Evolutionary conservation across 2,797 vertebrate genomes (phyloP).

Genomic region (Glyptemys insculpta): DNA sequence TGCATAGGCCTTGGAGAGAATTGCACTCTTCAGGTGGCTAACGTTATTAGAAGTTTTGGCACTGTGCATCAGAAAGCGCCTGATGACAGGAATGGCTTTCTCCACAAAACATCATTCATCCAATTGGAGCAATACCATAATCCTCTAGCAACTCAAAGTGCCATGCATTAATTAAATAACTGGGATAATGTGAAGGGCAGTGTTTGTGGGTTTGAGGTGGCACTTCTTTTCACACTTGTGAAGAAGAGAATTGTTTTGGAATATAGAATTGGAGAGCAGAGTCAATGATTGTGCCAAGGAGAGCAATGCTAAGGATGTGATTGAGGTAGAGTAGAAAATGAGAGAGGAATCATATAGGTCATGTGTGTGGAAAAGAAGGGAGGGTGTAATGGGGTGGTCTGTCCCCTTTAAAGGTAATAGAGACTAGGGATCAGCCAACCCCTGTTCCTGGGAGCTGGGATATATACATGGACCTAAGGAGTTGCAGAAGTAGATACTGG

Average conservation of each 20-base stretch:
- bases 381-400: background rate
- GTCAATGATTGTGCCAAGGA: background rate
- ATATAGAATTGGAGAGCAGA: background rate
- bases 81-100: background rate
- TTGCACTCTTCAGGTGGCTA: background rate
- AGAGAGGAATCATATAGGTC: background rate
- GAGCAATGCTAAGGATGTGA: background rate
- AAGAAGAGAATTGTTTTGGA: background rate
- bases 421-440: background rate
- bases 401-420: background rate
- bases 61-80: background rate
- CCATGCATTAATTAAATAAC: background rate
- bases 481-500: background rate
- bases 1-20: background rate
- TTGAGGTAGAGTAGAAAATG: background rate
- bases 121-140: background rate
- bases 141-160: background rate
- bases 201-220: rapidly evolving
- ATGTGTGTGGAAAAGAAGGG: background rate
- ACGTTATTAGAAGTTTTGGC: background rate
- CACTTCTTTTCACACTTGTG: rapidly evolving
- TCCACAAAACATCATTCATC: background rate
- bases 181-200: background rate
- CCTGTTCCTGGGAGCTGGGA: background rate
- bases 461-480: background rate